Percentiles rank a stretch among this genome's conserved stretches.
These are phyloP conservation scores for Phengaris alcon DNA, from an alignment of 2,888 invertebrate genomes.

Conservation along the genomic window DNA sequence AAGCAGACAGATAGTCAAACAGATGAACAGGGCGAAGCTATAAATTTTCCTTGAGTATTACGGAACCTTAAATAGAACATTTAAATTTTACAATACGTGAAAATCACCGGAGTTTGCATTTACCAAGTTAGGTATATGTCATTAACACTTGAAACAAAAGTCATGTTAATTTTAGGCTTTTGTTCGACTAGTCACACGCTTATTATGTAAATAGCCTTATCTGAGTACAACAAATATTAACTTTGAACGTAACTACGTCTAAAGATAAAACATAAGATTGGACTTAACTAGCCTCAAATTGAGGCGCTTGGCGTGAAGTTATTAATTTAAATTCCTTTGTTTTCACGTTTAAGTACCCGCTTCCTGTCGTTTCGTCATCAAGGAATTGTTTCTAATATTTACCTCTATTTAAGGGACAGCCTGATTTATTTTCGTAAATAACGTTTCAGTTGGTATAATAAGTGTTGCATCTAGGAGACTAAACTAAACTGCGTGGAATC, in stretches of 20 bases:
- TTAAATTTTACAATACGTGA: no score
- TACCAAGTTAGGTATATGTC: not conserved
- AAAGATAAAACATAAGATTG: constrained; percentile 65
- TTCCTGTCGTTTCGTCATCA: not conserved
- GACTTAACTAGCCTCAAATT: constrained; percentile 52
- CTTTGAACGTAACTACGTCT: constrained; percentile 60
- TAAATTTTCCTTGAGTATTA: no score
- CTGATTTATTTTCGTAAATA: no score
- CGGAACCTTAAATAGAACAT: no score
- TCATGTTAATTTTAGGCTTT: not conserved
- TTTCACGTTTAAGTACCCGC: not conserved
- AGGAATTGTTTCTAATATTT: not conserved
- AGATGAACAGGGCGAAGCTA: no score
- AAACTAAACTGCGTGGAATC: no score
- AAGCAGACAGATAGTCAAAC: no score
- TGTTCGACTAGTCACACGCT: constrained; percentile 43
- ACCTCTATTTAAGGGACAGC: no score
- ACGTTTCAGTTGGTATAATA: no score
- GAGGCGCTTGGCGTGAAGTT: not conserved
- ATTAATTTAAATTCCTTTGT: constrained; percentile 19
- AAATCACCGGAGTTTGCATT: no score
- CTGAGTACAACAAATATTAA: constrained; percentile 67
- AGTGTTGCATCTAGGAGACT: no score
- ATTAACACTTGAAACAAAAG: not conserved
- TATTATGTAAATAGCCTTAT: constrained; percentile 58